Base-by-base conservation (phyloP, 2,888 invertebrate genomes). In the Epinotia nisella region DNA sequence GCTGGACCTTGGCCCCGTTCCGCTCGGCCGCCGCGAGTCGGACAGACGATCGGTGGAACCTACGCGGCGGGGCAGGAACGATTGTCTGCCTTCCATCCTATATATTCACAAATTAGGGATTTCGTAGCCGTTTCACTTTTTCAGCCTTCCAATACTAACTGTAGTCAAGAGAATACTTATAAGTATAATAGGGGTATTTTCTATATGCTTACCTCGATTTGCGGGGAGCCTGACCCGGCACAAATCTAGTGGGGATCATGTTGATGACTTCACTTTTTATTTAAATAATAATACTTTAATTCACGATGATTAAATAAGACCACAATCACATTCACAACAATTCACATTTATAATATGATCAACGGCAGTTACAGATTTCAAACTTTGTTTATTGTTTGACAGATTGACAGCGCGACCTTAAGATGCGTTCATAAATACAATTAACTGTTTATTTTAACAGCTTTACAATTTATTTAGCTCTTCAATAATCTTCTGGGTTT, bases 1-100 rank as follows among this genome's bases (percentile, higher is more conserved):
- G 77, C 89, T 93, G 0, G 92, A 91, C 0, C 93, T 85, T 17
- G 82, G 83, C 0, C 88, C 87, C 0, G 84, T 77, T 35, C 83
- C 80, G 60, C 90, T 91, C 0, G 91, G 90, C 11, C 90, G 78
- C 0, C 88, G 86, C 0, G 85, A 81, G 66, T 93, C 93, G 1
- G 93, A 92, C 2, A 87, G 75, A 0, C 92, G 87, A 76, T 93
- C 93, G 0, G 84, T 89, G 1, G 93, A 93, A 3, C 86, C 88
- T 1, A 86, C 86, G 0, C 89, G 86, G 0, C 88, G 86, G 0
- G 89, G 93, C 53, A 93, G 78, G 76, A 92, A 75, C 0, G 93
- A 93, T 0, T 85, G 89, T 74, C 86, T 90, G 53, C 86, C 87
- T 77, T 92, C 91, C 53, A 87, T 39, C 13, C 58, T 68, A 35